Base-by-base conservation (phyloP, 2,888 invertebrate genomes). In the Ptychoptera contaminata region DNA sequence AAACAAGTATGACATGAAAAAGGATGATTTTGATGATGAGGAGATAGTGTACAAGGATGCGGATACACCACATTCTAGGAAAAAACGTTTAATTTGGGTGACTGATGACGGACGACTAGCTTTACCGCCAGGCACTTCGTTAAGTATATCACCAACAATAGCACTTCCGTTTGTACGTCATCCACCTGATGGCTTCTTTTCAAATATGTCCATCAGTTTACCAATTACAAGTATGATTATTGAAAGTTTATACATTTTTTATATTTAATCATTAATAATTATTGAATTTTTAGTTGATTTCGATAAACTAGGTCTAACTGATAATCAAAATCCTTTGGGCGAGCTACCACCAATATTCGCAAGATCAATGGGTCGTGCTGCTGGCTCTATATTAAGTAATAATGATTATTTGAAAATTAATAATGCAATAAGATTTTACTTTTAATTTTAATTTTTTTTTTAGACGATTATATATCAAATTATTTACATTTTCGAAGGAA, bases 321-420 rank as follows among this genome's bases (percentile, higher is more conserved):
- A 87, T 59, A 86, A 87, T 59, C 83, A 86, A 59, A 87, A 87
- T 65, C 87, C 87, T 0, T 79, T 83, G 56, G 87, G 87, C 12
- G 79, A 79, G 38, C 62, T 86, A 45, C 85, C 86, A 0, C 80
- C 84, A 1, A 68, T 84, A 5, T 72, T 87, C 51, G 79, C 80
- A 1, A 68, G 85, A 49, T 82, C 82, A 5, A 77, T 85, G 73
- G 80, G 85, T 5, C 71, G 77, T 51, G 73, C 79, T 8, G 83
- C 84, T 1, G 79, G 82, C 1, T 71, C 75, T 45, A 54, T 63
- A 54, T 50, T 66, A 49, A 77, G 83, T 1, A 75, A 80, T 54
- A 81, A 81, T 55, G 71, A 82, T 11, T 76, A n/a, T n/a, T n/a
- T n/a, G n/a, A n/a, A n/a, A n/a, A n/a, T n/a, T n/a, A n/a, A n/a